Evolutionary conservation across 2,888 invertebrate genomes (phyloP).

Genomic region (Nephrocerus scutellatus): DNA sequence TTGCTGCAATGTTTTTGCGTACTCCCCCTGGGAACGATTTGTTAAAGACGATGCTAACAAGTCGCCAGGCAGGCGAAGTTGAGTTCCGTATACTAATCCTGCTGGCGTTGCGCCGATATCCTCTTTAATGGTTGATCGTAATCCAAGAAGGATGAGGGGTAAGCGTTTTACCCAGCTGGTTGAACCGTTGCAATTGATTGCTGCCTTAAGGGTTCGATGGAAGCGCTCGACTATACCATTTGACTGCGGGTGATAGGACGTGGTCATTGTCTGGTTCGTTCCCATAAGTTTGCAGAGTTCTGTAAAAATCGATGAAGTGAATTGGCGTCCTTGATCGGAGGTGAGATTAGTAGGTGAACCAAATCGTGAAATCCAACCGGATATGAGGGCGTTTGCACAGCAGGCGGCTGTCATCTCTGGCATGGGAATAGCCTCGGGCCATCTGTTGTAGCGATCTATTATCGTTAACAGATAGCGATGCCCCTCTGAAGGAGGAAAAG

Average conservation of each 20-base stretch:
- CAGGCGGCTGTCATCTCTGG: background rate
- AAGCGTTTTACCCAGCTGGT: slow-evolving; percentile 13
- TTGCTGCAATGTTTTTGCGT: background rate
- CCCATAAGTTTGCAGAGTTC: slow-evolving; percentile 7
- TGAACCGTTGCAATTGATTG: slow-evolving; percentile 8
- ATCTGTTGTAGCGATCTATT: slow-evolving; percentile 5
- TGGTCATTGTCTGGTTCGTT: slow-evolving; percentile 5
- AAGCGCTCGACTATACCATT: slow-evolving; percentile 16
- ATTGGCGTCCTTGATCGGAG: slow-evolving; percentile 18
- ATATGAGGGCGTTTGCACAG: slow-evolving; percentile 1
- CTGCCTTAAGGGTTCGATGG: slow-evolving; percentile 8
- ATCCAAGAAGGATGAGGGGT: slow-evolving; percentile 10
- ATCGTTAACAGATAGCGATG: slow-evolving; percentile 5
- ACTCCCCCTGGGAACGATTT: slow-evolving; percentile 1
- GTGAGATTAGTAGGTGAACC: slow-evolving; percentile 16
- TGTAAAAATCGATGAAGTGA: slow-evolving; percentile 13
- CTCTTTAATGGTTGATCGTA: slow-evolving; percentile 11
- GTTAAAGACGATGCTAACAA: background rate
- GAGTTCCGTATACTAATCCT: slow-evolving; percentile 5
- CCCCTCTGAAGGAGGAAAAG: background rate
- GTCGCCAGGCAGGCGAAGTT: background rate
- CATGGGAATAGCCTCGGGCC: slow-evolving; percentile 8
- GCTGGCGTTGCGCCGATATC: slow-evolving; percentile 13
- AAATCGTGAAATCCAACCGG: slow-evolving; percentile 15
- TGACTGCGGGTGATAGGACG: slow-evolving; percentile 13